A percentile compares a stretch with the other conserved stretches of the same genome.
Evolutionary conservation across 2,888 invertebrate species (phyloP).

Genomic region (Eilema caniola): DNA sequence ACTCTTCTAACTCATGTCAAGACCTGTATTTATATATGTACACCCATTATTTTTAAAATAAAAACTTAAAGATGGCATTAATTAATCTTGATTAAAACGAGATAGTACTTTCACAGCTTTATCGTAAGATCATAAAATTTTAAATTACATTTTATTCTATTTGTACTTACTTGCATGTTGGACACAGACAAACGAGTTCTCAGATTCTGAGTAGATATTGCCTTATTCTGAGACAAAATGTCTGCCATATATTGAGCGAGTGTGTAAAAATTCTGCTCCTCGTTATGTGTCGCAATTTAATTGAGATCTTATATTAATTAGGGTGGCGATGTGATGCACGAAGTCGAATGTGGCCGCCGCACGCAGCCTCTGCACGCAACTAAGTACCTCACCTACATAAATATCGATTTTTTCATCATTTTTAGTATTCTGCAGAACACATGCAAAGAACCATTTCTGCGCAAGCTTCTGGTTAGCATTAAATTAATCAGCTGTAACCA

Average conservation of each 20-base stretch:
- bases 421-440: conserved; percentile 50
- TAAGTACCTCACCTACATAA: conserved; percentile 56
- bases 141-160: conserved; percentile 65
- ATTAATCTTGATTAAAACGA: conserved; percentile 59
- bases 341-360: conserved; percentile 81
- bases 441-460: conserved; percentile 38
- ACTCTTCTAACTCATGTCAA: conserved; percentile 40
- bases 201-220: conserved; percentile 74
- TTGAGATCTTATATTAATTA: conserved; percentile 88
- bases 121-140: conserved; percentile 64
- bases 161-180: conserved; percentile 61
- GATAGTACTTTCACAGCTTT: conserved; percentile 60
- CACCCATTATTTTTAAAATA: conserved; percentile 33
- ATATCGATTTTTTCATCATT: conserved; percentile 55
- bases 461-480: conserved; percentile 26
- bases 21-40: conserved; percentile 39
- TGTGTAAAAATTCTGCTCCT: conserved; percentile 79
- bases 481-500: conserved; percentile 30
- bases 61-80: conserved; percentile 44
- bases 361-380: conserved; percentile 84
- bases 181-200: conserved; percentile 73
- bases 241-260: conserved; percentile 70
- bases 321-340: conserved; percentile 80
- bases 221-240: conserved; percentile 75
- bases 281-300: conserved; percentile 86